Percentiles rank a stretch among this genome's conserved stretches.
phyloP scores from a whole-genome alignment of 2,113 vertebrate species.

The Pachypanchax playfairii region DNA sequence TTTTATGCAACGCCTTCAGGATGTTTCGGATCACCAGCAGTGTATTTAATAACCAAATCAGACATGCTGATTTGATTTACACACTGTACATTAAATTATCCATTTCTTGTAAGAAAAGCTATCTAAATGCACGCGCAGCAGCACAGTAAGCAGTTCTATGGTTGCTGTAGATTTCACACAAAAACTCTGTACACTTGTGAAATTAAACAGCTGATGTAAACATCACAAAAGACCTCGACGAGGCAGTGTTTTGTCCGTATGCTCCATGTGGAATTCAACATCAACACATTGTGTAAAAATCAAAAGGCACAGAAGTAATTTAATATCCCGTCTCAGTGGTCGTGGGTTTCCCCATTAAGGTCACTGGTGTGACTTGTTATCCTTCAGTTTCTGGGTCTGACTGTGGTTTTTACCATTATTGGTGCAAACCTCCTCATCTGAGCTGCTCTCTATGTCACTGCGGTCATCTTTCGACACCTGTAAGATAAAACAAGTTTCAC shows the following conservation, averaged over 20 bases:
- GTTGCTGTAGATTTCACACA: slow-evolving; percentile 5
- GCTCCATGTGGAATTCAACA: slow-evolving; percentile 15
- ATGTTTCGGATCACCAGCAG: background rate
- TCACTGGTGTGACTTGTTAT: slow-evolving; percentile 79
- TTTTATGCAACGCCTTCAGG: slow-evolving; percentile 38
- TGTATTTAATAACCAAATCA: slow-evolving; percentile 27
- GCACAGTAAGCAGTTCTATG: slow-evolving; percentile 1
- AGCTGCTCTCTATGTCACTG: slow-evolving; percentile 91
- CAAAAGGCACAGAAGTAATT: background rate
- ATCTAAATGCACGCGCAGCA: slow-evolving; percentile 37
- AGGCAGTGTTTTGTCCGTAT: slow-evolving; percentile 18
- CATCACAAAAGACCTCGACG: slow-evolving; percentile 55
- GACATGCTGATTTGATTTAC: slow-evolving; percentile 37
- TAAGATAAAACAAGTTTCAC: background rate
- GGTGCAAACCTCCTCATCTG: slow-evolving; percentile 84
- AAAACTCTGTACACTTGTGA: slow-evolving; percentile 8
- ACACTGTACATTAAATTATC: slow-evolving; percentile 45
- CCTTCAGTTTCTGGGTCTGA: slow-evolving; percentile 50
- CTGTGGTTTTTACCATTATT: slow-evolving; percentile 69
- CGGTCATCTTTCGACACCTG: slow-evolving; percentile 90
- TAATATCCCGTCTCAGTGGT: slow-evolving; percentile 75
- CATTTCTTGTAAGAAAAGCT: slow-evolving; percentile 45
- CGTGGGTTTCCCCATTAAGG: slow-evolving; percentile 79
- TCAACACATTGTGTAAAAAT: background rate
- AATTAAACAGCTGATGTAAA: slow-evolving; percentile 63